Evolutionary conservation across 2,888 invertebrate species (phyloP).

Genomic region (Cybosia mesomella): DNA sequence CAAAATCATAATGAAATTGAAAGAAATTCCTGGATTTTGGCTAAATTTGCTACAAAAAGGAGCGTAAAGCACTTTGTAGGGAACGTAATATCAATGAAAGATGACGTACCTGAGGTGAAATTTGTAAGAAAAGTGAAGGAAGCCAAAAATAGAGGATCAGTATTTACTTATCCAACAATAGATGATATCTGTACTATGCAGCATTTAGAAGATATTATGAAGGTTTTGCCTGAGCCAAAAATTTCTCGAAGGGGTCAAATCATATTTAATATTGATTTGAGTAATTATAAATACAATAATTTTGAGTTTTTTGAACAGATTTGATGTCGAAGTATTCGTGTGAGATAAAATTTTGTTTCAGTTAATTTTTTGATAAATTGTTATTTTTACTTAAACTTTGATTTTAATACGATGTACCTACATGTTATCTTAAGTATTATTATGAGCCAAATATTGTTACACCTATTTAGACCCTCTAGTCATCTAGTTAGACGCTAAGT

Average conservation of each 20-base stretch:
- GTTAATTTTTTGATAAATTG: no score
- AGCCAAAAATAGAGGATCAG: not conserved
- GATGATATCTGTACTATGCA: conserved; percentile 9
- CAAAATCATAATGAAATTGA: not conserved
- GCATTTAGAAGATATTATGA: conserved; percentile 12
- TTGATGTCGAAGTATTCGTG: no score
- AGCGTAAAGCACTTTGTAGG: conserved; percentile 6
- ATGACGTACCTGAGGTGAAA: not conserved
- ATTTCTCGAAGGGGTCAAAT: conserved; percentile 16
- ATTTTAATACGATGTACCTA: no score
- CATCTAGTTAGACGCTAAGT: no score
- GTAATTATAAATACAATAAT: no score
- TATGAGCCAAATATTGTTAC: no score
- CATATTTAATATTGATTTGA: conserved; percentile 7
- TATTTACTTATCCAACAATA: conserved; percentile 7
- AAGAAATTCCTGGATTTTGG: not conserved
- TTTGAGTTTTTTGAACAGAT: no score
- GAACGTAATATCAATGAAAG: not conserved
- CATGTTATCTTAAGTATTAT: no score
- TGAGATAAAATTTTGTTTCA: no score
- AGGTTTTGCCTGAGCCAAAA: conserved; percentile 7
- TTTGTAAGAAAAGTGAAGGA: conserved; percentile 9
- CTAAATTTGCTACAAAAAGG: conserved; percentile 5
- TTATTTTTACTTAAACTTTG: no score
- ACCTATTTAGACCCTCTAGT: no score